Evolutionary conservation across 2,797 vertebrate species (phyloP).

Genomic region (Vultur gryphus): DNA sequence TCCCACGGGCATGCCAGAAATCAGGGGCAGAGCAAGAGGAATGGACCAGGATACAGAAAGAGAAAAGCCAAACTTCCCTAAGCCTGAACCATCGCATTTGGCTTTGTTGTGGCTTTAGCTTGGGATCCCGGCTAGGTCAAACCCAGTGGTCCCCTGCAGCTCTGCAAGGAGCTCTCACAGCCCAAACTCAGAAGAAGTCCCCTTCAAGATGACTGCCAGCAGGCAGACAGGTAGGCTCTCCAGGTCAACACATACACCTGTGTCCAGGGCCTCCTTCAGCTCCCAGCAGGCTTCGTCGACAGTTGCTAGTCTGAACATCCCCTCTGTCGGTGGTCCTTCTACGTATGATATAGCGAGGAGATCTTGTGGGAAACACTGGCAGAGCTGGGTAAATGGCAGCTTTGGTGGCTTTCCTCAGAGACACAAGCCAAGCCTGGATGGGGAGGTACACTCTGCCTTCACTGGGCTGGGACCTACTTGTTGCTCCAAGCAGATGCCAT

Average conservation of each 20-base stretch:
- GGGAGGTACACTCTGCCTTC: background rate
- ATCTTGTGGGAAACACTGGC: background rate
- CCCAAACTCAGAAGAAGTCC: background rate
- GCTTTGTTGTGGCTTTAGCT: background rate
- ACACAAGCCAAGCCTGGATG: background rate
- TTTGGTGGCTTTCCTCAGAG: background rate
- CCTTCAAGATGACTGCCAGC: background rate
- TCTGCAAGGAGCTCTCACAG: background rate
- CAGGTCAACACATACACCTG: background rate
- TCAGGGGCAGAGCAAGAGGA: background rate
- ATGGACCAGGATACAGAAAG: background rate
- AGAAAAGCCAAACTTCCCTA: background rate
- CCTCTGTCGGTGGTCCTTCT: background rate
- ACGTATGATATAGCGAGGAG: accelerated
- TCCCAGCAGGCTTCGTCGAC: background rate
- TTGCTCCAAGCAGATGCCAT: background rate
- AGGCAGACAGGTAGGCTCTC: background rate
- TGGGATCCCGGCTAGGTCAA: background rate
- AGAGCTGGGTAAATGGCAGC: background rate
- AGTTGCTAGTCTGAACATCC: background rate
- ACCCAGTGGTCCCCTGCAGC: background rate
- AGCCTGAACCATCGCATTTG: background rate
- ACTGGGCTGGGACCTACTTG: background rate
- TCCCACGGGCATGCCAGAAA: accelerated
- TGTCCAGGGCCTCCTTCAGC: background rate